These are phyloP conservation scores for Percopsis transmontana DNA, from an alignment of 2,113 vertebrate genomes.

Conservation along the genomic window DNA sequence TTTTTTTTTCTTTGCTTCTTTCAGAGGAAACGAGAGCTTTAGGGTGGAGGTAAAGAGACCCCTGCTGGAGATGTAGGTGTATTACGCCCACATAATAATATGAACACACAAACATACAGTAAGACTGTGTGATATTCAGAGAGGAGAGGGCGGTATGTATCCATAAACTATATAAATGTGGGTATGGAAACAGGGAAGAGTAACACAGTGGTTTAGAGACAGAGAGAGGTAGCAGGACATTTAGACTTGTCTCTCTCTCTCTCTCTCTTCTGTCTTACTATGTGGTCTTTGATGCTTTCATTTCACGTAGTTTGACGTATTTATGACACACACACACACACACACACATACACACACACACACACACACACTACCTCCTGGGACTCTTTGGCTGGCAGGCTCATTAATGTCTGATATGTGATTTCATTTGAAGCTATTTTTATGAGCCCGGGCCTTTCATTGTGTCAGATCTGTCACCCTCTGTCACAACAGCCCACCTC, in stretches of 20 bases:
- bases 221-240: not conserved
- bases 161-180: too few species aligned
- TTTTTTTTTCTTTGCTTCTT: not conserved
- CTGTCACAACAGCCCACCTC: slow-evolving; percentile 43
- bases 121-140: not conserved
- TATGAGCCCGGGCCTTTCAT: slow-evolving; percentile 46
- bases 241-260: slow-evolving; percentile 2
- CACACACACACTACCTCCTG: slow-evolving; percentile 45
- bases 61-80: slow-evolving; percentile 63
- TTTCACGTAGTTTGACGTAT: slow-evolving; percentile 39
- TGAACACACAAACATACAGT: not conserved
- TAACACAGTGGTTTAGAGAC: too few species aligned
- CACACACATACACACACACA: slow-evolving; percentile 6
- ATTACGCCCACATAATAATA: slow-evolving; percentile 9
- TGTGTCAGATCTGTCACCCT: slow-evolving; percentile 51
- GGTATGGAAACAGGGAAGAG: too few species aligned
- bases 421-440: slow-evolving; percentile 69
- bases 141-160: not conserved
- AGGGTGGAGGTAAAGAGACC: slow-evolving; percentile 73
- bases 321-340: not conserved
- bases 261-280: slow-evolving; percentile 22
- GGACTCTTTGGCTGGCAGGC: slow-evolving; percentile 50
- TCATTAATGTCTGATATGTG: slow-evolving; percentile 62
- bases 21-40: not conserved
- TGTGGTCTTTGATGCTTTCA: slow-evolving; percentile 36